Base-by-base conservation (phyloP, 2,888 invertebrate species). In the Ellobium chinense region DNA sequence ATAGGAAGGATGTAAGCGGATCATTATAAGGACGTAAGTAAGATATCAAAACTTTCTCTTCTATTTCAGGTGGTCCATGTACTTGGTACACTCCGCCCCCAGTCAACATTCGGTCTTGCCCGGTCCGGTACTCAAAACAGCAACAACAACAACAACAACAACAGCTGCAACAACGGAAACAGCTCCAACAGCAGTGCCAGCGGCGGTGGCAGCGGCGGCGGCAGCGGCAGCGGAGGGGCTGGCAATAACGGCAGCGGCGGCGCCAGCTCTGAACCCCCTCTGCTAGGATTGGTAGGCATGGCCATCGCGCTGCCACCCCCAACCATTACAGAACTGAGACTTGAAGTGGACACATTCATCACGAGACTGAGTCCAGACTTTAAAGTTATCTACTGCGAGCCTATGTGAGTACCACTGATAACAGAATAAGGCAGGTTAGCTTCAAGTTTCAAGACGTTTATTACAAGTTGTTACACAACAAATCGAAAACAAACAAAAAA, bases 281-380 rank as follows among this genome's bases (percentile, higher is more conserved):
- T 92, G 54, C 94, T 99, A 88, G 98, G 98, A 34, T 96, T 98
- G 96, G 98, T 98, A 80, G 98, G 97, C 4, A 93, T 99, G 89
- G 99, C 98, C 86, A 98, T 99, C 88, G 99, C 98, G 14, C 94
- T 99, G 86, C 99, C 99, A 66, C 98, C 99, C 18, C 98, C 99
- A 18, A 98, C 98, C 85, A 97, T 99, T 85, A 98, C 99, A 92
- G 99, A 99, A 94, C 97, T 98, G 89, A 95, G 98, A 88, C 94
- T 99, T 88, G 98, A 98, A 93, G 97, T 97, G 92, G 92, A 92
- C 66, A 93, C 93, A 89, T 99, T 99, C 93, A 98, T 99, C 89
- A 98, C 97, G 82, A 95, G 98, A 91, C 96, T 99, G 91, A 97
- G 96, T 93, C 98, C 98, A 90, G 98, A 98, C 94, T 97, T 99